These are phyloP conservation scores for Hypanus sabinus DNA, from an alignment of 2,113 vertebrate genomes.

Conservation along the genomic window DNA sequence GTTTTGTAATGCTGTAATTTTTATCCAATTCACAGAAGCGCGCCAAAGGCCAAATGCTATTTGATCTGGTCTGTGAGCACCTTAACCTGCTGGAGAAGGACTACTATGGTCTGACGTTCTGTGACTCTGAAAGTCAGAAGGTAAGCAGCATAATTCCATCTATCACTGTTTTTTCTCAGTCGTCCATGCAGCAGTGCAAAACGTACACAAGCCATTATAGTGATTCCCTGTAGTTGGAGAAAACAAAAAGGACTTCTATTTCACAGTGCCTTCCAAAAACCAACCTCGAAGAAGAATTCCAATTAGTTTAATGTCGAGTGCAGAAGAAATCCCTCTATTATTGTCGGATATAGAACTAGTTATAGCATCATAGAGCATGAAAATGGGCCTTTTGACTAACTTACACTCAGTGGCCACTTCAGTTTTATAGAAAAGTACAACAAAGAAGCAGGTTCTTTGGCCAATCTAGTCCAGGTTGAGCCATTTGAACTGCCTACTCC, in stretches of 20 bases:
- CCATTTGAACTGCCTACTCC: too few relatives aligned
- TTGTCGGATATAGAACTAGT: background rate
- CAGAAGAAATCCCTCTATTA: background rate
- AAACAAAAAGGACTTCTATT: too few relatives aligned
- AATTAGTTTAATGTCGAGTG: background rate
- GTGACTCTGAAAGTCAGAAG: conserved; percentile 90
- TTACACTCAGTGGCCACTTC: too few relatives aligned
- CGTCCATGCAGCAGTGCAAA: background rate
- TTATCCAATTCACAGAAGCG: conserved; percentile 70
- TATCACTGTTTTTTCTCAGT: background rate
- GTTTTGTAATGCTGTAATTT: conserved; percentile 36
- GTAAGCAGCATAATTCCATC: conserved; percentile 54
- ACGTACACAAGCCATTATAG: background rate
- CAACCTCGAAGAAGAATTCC: too few relatives aligned
- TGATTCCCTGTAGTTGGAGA: too few relatives aligned
- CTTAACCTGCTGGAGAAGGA: conserved; percentile 96
- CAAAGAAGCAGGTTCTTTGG: too few relatives aligned
- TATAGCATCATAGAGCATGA: background rate
- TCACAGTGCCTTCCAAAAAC: too few relatives aligned
- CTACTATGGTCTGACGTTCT: conserved; percentile 89
- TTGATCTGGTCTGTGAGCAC: conserved; percentile 87
- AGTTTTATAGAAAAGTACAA: too few relatives aligned
- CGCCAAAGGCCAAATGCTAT: conserved; percentile 79
- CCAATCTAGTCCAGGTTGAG: too few relatives aligned
- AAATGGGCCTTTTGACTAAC: too few relatives aligned